A percentile compares a stretch with the other conserved stretches of the same genome.
These are phyloP conservation scores for Callaeas wilsoni DNA, from an alignment of 2,113 vertebrate genomes.

Conservation along the genomic window DNA sequence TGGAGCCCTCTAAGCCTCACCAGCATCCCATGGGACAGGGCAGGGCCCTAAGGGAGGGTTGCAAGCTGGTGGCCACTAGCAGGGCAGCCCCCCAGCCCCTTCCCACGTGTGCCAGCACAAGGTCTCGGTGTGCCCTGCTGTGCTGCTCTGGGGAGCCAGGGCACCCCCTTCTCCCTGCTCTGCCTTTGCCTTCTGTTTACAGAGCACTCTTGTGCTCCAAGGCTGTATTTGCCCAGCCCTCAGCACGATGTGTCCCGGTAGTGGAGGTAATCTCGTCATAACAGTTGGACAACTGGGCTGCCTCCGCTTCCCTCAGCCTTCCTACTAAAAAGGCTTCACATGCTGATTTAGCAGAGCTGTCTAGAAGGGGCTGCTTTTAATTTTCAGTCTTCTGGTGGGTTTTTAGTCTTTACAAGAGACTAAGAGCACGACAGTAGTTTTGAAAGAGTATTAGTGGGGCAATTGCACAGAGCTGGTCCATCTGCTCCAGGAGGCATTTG, in stretches of 20 bases:
- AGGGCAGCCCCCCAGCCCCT: neutral
- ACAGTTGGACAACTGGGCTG: neutral
- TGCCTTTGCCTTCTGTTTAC: neutral
- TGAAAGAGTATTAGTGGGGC: neutral
- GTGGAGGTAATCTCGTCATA: rapidly evolving
- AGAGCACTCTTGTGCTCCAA: rapidly evolving
- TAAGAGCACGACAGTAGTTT: neutral
- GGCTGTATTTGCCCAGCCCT: neutral
- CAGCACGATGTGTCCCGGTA: neutral
- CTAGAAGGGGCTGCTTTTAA: neutral
- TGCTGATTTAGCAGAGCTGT: neutral
- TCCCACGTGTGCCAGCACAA: rapidly evolving
- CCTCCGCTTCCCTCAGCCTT: neutral
- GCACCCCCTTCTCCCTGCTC: neutral
- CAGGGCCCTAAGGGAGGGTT: neutral
- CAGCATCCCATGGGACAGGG: neutral
- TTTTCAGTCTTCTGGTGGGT: neutral
- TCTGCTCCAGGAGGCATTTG: neutral
- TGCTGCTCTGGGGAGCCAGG: neutral
- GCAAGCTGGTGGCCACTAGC: neutral
- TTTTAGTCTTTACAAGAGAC: neutral
- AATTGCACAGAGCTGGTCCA: neutral
- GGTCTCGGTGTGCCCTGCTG: rapidly evolving
- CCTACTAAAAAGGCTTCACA: neutral
- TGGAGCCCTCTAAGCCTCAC: neutral